Evolutionary conservation across 2,888 invertebrate genomes (phyloP), one percentile per base, ranked within the genome.

Genomic region (Phortica okadai): DNA sequence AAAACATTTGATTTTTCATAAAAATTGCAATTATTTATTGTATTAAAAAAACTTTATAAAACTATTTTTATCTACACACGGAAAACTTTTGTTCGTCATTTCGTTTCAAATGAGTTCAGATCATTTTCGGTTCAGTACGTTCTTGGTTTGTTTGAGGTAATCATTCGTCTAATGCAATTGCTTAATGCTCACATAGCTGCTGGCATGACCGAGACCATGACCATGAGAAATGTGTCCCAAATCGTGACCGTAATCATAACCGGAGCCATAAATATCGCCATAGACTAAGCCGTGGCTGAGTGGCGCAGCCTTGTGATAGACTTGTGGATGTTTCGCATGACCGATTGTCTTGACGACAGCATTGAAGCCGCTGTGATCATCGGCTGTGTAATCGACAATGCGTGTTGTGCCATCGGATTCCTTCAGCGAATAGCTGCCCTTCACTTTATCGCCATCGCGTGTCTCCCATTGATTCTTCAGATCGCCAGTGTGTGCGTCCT

Each of bases 401-500:
- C 93, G 89, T n/a, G 92, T 92, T 1, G 92, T 92, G 66, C 92
- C 92, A 81, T 92, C 92, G 44, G 92, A 88, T 84, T 92, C 92
- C 78, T 93, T 92, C 5, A 93, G 85, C 1, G 92, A 91, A 82
- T 93, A 93, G 70, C 89, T 82, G 88, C 91, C 91, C 80, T 93
- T 93, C 6, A 93, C 93, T 77, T 89, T 87, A 83, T 92, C 93
- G 41, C 93, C 93, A 82, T 93, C 92, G 56, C 93, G 91, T 59
- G 92, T 90, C 84, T 93, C 93, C 89, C 92, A 91, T 80, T 92
- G 92, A 77, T 91, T 91, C 82, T 92, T 92, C 33, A 92, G 90
- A 76, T 92, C 92, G 1, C 92, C 92, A 1, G 92, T 92, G 58
- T 92, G 92, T 0, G 90, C 86, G 78, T 92, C 92, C 80, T 92